Evolutionary conservation across 2,888 invertebrate species (phyloP), one percentile per base, ranked within the genome.

Genomic region (Deilephila porcellus): DNA sequence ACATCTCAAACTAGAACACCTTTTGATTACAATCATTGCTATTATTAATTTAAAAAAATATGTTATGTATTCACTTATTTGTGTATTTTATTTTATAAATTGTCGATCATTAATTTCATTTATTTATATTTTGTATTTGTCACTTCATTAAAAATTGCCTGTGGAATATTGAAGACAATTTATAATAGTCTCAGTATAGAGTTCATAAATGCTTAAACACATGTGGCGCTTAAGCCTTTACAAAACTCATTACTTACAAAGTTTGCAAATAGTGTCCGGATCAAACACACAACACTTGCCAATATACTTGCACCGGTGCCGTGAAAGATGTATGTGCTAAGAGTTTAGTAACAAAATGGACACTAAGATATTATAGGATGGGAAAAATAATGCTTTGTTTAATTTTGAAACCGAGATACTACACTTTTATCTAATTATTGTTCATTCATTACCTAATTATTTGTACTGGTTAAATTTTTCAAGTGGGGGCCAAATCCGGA

Each of bases 201-300:
- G 29, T 29, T 32, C 8, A 64, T 37, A 64, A 64, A 11, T 45
- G 64, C 11, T n/a, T 45, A 1, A 32, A 37, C 14, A 20, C n/a
- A 14, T 64, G 45, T n/a, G 64, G 45, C 45, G n/a, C 19, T 34
- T 64, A 64, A 64, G 37, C 17, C 20, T 64, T 45, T 37, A 34
- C n/a, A 64, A 64, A 45, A 34, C 37, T 7, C 11, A 14, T 19
- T 34, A 7, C 20, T 71, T 34, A 59, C n/a, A n/a, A 71, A 70
- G 70, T 53, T 60, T 67, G 74, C 53, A 71, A 60, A 71, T 73
- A 73, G 74, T 60, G 63, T 59, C 60, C 60, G 71, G 59, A 71
- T 71, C 60, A 71, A 71, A 71, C 29, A 71, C 71, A 71, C 34
- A 72, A 53, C 73, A 74, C 73, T 76, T 67, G 75, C 75, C 75